phyloP scores from a whole-genome alignment of 2,113 vertebrate genomes.

The Nothocercus julius region DNA sequence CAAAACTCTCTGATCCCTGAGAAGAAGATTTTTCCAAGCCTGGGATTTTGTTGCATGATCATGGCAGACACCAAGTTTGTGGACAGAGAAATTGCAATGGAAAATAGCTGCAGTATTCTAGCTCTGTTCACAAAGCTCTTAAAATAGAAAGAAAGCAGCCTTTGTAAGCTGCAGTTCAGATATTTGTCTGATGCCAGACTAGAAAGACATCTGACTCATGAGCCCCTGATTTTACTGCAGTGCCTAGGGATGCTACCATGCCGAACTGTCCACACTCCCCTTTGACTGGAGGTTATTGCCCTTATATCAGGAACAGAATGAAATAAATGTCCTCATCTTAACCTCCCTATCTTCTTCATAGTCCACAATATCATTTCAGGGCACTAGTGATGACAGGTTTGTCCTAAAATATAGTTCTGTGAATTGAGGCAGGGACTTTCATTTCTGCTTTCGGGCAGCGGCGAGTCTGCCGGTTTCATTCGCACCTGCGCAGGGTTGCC shows the following conservation, averaged over 20 bases:
- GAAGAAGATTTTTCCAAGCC: background rate
- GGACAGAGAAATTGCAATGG: slow-evolving; percentile 7
- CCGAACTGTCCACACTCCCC: background rate
- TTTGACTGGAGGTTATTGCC: background rate
- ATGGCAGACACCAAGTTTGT: background rate
- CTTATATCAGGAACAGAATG: slow-evolving; percentile 32
- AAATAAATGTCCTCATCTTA: slow-evolving; percentile 27
- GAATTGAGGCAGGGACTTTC: background rate
- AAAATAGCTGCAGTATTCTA: slow-evolving; percentile 46
- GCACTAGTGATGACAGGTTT: background rate
- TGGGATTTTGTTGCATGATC: background rate
- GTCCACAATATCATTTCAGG: background rate
- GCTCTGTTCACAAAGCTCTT: slow-evolving; percentile 50
- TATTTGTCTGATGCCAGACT: slow-evolving; percentile 36
- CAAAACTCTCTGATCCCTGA: background rate
- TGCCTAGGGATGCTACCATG: background rate
- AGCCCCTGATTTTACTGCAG: background rate
- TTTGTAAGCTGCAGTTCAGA: slow-evolving; percentile 46
- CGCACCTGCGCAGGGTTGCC: background rate
- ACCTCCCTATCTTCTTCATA: background rate
- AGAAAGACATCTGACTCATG: slow-evolving; percentile 37
- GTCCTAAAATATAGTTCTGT: background rate
- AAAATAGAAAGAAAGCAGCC: slow-evolving; percentile 63
- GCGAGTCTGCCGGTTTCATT: background rate
- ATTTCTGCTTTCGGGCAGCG: background rate